Conservation (phyloP, 1,140 invertebrate species). For the Lasioglossum albipes region DNA sequence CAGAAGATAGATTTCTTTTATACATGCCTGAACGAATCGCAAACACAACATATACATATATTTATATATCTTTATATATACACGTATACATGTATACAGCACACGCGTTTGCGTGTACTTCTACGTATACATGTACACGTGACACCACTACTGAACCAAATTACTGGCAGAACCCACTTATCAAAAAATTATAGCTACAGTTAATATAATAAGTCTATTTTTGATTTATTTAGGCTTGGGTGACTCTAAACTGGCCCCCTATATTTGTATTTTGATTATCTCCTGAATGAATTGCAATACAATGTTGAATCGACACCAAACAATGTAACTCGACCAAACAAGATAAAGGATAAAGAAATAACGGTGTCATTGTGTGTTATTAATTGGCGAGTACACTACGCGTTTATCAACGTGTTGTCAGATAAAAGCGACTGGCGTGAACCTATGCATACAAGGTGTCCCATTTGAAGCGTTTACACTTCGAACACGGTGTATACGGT, state of each 20-base stretch:
- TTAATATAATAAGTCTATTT: constrained; percentile 77
- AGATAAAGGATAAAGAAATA: constrained; percentile 8
- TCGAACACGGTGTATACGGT: no score
- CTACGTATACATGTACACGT: not conserved
- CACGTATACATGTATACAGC: not conserved
- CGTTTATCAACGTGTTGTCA: not conserved
- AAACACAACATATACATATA: constrained; percentile 17
- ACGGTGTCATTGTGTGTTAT: not conserved
- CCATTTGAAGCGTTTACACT: no score
- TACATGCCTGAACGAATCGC: constrained; percentile 14
- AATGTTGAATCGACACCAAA: constrained; percentile 12
- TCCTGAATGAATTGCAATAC: constrained; percentile 55
- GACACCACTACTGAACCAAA: constrained; percentile 73
- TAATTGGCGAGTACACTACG: not conserved
- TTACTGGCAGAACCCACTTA: constrained; percentile 74
- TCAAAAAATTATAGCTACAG: constrained; percentile 73
- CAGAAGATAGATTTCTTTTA: constrained; percentile 41
- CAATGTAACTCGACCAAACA: not conserved
- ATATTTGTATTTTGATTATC: constrained; percentile 64
- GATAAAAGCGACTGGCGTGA: not conserved
- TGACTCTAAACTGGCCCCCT: constrained; percentile 67
- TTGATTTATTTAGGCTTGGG: constrained; percentile 79
- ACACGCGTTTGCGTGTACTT: not conserved
- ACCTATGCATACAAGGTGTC: no score
- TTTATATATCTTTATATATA: not conserved